Percentiles rank a stretch among this genome's conserved stretches.
These are phyloP conservation scores for Hydropotes inermis DNA, from an alignment of 2,113 vertebrate genomes.

Conservation along the genomic window DNA sequence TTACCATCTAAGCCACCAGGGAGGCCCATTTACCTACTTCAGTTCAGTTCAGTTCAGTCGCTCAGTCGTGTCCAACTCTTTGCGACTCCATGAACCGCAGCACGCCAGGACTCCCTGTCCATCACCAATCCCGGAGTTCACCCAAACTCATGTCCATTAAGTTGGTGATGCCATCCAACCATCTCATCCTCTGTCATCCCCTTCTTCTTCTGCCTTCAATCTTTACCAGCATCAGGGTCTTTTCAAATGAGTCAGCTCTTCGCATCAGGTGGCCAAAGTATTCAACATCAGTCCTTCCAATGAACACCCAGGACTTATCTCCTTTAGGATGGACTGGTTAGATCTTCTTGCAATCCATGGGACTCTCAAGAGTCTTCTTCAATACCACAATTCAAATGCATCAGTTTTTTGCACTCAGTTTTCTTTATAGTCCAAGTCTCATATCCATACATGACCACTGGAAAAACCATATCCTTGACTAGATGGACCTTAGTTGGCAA, in stretches of 20 bases:
- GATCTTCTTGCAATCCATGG: not conserved
- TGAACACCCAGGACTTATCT: not conserved
- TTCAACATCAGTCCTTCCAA: not conserved
- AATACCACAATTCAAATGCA: not conserved
- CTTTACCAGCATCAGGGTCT: not conserved
- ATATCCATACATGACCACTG: not conserved
- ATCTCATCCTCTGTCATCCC: not conserved
- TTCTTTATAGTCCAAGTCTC: not conserved
- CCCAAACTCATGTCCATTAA: not conserved
- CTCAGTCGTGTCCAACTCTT: rapidly evolving
- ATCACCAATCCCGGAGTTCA: not conserved
- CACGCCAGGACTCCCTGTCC: not conserved
- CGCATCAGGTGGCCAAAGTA: not conserved
- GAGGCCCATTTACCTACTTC: not conserved
- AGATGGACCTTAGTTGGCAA: not conserved
- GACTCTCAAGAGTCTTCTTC: not conserved
- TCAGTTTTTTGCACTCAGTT: not conserved
- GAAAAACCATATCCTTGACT: not conserved
- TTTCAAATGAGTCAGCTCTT: not conserved
- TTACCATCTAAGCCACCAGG: not conserved
- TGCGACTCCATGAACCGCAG: not conserved
- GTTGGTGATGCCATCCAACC: not conserved
- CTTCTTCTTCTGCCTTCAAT: not conserved
- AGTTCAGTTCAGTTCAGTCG: not conserved
- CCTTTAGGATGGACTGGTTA: not conserved